Conservation (phyloP, 2,888 invertebrate species). For the Xestia ashworthii region DNA sequence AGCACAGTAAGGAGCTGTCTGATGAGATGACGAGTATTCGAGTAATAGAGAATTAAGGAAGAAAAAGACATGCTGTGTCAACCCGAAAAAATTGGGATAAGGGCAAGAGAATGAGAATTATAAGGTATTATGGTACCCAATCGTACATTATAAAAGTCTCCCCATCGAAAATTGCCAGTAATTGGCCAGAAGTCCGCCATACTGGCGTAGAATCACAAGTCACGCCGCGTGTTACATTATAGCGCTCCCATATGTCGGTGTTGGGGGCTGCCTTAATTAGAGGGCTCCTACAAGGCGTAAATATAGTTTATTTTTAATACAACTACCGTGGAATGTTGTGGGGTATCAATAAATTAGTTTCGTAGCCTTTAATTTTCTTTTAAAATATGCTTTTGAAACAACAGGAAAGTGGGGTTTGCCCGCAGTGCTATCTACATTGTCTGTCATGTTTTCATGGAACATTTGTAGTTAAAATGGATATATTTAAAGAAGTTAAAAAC, state of each 20-base stretch:
- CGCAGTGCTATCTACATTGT: not conserved
- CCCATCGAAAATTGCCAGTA: conserved; percentile 57
- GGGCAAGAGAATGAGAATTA: not conserved
- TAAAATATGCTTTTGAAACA: not conserved
- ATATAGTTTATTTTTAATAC: conserved; percentile 52
- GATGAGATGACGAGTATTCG: no score
- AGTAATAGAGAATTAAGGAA: no score
- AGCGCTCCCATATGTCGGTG: conserved; percentile 56
- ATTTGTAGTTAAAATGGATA: not conserved
- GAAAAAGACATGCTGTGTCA: no score
- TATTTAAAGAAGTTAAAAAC: not conserved
- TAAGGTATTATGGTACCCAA: not conserved
- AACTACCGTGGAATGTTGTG: conserved; percentile 13
- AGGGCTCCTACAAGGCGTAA: conserved; percentile 45
- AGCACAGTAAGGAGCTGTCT: no score
- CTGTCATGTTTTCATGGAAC: not conserved
- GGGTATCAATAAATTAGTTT: not conserved
- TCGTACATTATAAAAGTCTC: conserved; percentile 53
- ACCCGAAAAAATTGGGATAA: no score
- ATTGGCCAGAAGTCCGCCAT: conserved; percentile 60
- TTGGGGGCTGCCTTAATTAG: conserved; percentile 52
- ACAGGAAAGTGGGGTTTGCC: not conserved
- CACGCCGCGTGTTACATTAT: conserved; percentile 63
- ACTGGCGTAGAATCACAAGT: conserved; percentile 56
- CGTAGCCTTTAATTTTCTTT: not conserved